Conservation (phyloP, 2,888 invertebrate genomes). For the Drosophila formosana region DNA sequence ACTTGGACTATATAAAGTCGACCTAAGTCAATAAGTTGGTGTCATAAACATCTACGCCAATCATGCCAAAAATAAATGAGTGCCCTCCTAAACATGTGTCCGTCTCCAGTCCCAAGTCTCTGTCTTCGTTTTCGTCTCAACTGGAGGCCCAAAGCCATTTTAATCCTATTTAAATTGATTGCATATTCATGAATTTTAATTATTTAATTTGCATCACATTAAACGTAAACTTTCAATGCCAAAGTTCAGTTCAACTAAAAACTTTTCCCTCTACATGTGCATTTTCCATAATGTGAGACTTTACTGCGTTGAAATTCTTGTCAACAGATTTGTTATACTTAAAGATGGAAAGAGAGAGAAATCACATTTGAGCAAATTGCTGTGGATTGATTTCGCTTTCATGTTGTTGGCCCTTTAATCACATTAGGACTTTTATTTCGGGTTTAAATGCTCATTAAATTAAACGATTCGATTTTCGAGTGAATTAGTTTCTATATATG, state of each 20-base stretch:
- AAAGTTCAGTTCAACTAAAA: no score
- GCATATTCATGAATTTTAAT: constrained; percentile 28
- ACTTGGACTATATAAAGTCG: constrained; percentile 9
- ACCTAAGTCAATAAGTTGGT: constrained; percentile 20
- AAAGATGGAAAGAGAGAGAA: background rate
- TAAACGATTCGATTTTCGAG: constrained; percentile 1
- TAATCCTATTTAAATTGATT: constrained; percentile 19
- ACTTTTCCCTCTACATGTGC: background rate
- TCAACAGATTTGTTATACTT: no score
- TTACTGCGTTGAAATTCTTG: no score
- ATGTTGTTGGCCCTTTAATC: constrained; percentile 25
- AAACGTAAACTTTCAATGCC: constrained; percentile 2
- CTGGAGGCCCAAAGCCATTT: background rate
- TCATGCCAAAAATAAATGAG: background rate
- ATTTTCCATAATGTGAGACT: background rate
- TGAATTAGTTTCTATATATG: background rate
- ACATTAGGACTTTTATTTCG: constrained; percentile 30
- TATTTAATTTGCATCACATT: constrained; percentile 25
- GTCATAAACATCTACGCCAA: constrained; percentile 12
- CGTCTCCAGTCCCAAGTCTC: background rate
- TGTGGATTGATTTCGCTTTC: constrained; percentile 19
- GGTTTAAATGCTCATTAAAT: constrained; percentile 22
- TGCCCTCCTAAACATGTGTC: background rate
- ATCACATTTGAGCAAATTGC: background rate
- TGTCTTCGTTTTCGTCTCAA: background rate